Evolutionary conservation across 2,113 vertebrate species (phyloP), one percentile per base, ranked within the genome.

Genomic region (Puffinus mauretanicus): DNA sequence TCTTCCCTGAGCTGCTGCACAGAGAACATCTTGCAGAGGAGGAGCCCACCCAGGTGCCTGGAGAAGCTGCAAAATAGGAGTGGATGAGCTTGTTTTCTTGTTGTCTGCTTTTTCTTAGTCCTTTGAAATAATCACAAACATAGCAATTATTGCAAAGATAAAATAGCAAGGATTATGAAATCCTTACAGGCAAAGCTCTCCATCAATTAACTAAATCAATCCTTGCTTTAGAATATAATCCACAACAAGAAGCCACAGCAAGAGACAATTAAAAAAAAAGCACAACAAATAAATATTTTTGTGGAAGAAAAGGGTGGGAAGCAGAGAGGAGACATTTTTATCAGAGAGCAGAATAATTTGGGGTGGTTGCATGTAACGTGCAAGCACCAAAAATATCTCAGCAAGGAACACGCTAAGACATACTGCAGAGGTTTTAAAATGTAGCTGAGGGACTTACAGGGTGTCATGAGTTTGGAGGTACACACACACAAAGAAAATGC

Each of bases 101-200:
- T 92, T 83, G 73, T 87, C 71, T 97, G 71, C 42, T 93, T 85
- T 95, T 88, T 57, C 86, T 26, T 54, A 91, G 91, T 51, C 91
- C 81, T 96, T 91, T 88, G 89, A 94, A 95, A 97, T 94, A 85
- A 91, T 85, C 81, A 94, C 89, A 94, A 94, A 93, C 81, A 88
- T 14, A 80, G 91, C 78, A 96, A 94, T 93, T 94, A 97, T 93
- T 95, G 67, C 83, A 46, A 87, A 96, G 96, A 95, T 96, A 95
- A 97, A 96, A 94, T 51, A 93, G 73, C 73, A 89, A 90, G 91
- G 96, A 97, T 97, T 95, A 97, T 55, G 62, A 86, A 95, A 95
- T 93, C 81, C 96, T 96, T 91, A 64, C 81, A 93, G 91, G 95
- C 96, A 97, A 95, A 96, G 86, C 84, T 94, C 71, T 61, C 91